Evolutionary conservation across 53 echinoderm and acorn worm species (phyloP).

Genomic region (Mesocentrotus franciscanus): DNA sequence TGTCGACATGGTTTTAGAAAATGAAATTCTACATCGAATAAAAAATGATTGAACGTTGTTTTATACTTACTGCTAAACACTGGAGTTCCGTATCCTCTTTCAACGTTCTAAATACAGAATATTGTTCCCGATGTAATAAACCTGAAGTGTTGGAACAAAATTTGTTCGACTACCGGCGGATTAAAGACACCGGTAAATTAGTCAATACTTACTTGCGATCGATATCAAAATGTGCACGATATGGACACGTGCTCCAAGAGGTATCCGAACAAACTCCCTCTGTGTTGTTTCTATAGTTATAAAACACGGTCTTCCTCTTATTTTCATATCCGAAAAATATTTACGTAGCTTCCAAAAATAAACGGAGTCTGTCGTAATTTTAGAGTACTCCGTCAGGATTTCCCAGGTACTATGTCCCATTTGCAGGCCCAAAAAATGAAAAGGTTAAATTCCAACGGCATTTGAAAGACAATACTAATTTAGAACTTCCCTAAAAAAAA

Average conservation of each 20-base stretch:
- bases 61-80: not conserved
- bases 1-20: not conserved
- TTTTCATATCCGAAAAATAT: constrained; percentile 5
- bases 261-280: not conserved
- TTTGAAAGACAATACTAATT: no score
- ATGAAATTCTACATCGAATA: not conserved
- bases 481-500: no score
- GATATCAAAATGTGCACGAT: not conserved
- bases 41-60: not conserved
- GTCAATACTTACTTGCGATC: not conserved
- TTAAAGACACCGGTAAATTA: not conserved
- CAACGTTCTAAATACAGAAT: not conserved
- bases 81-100: not conserved
- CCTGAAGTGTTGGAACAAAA: not conserved
- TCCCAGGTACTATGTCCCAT: no score
- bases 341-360: no score
- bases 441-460: no score
- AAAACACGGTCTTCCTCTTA: not conserved
- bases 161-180: not conserved
- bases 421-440: no score
- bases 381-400: no score
- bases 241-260: not conserved
- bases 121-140: not conserved
- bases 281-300: not conserved
- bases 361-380: no score